Evolutionary conservation across 2,888 invertebrate species (phyloP).

Genomic region (Drosophila picticornis): DNA sequence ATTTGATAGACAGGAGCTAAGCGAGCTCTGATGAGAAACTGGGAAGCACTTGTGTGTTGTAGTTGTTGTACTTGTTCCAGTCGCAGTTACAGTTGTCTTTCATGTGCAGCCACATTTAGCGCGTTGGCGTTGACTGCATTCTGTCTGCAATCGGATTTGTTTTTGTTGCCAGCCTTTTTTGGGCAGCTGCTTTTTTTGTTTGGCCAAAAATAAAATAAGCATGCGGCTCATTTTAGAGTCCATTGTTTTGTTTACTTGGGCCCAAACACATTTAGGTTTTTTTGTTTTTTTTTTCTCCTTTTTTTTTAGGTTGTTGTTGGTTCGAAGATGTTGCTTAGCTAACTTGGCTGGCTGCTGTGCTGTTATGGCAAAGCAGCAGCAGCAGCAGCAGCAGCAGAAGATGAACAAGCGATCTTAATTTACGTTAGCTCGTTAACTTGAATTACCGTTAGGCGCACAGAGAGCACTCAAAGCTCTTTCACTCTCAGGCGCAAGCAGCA

Average conservation of each 20-base stretch:
- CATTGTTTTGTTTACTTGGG: constrained; percentile 70
- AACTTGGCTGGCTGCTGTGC: constrained; percentile 38
- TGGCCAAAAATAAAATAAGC: constrained; percentile 59
- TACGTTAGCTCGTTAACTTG: constrained; percentile 80
- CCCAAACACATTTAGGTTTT: constrained; percentile 64
- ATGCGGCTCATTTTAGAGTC: constrained; percentile 41
- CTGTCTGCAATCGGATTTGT: constrained; percentile 36
- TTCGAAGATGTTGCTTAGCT: constrained; percentile 48
- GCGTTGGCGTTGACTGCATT: constrained; percentile 77
- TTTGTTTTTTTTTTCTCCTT: constrained; percentile 3
- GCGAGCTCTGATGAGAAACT: constrained; percentile 26
- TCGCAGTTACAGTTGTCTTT: constrained; percentile 35
- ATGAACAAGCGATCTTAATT: constrained; percentile 80
- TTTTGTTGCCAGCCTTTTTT: constrained; percentile 58
- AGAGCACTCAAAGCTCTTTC: constrained; percentile 54
- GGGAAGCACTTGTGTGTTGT: constrained; percentile 43
- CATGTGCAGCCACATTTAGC: constrained; percentile 49
- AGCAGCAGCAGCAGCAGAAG: neutral
- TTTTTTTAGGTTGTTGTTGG: constrained; percentile 13
- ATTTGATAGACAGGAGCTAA: constrained; percentile 49
- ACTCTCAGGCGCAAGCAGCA: constrained; percentile 45
- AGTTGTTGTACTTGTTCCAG: constrained; percentile 22
- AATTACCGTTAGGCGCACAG: constrained; percentile 68
- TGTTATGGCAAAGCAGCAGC: constrained; percentile 22
- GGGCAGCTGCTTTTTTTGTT: constrained; percentile 44